Conservation (phyloP, 1,140 invertebrate genomes). For the Globodera ellingtonae region DNA sequence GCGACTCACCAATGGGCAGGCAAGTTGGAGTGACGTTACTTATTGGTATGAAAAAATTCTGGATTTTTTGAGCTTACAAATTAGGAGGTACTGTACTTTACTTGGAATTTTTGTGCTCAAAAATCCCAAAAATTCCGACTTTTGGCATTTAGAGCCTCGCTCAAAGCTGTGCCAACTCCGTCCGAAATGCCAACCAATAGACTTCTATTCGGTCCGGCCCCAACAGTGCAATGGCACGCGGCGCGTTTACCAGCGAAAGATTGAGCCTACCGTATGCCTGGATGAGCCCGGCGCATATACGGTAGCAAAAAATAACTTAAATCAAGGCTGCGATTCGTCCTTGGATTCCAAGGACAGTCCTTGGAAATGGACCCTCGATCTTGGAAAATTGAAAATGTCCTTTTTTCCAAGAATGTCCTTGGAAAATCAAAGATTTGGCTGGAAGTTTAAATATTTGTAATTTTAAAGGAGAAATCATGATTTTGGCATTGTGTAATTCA, state of each 20-base stretch:
- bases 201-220: conserved; percentile 70
- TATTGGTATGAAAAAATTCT: not conserved
- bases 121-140: not conserved
- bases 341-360: too few relatives aligned
- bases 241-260: conserved; percentile 69
- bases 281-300: conserved; percentile 16
- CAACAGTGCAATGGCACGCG: conserved; percentile 66
- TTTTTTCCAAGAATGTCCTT: too few relatives aligned
- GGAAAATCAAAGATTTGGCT: too few relatives aligned
- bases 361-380: too few relatives aligned
- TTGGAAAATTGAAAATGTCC: too few relatives aligned
- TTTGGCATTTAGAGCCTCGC: conserved; percentile 65
- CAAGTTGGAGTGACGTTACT: conserved; percentile 37
- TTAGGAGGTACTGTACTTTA: too few relatives aligned
- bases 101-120: not conserved
- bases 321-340: too few relatives aligned
- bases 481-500: too few relatives aligned
- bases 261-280: conserved; percentile 70
- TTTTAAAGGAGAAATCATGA: too few relatives aligned
- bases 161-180: conserved; percentile 51
- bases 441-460: too few relatives aligned
- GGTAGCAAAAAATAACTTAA: not conserved
- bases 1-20: conserved; percentile 67
- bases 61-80: too few relatives aligned
- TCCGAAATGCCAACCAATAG: conserved; percentile 69